Percentiles rank a stretch among this genome's conserved stretches.
These are phyloP conservation scores for Phasia obesa DNA, from an alignment of 2,888 invertebrate species.

Conservation along the genomic window DNA sequence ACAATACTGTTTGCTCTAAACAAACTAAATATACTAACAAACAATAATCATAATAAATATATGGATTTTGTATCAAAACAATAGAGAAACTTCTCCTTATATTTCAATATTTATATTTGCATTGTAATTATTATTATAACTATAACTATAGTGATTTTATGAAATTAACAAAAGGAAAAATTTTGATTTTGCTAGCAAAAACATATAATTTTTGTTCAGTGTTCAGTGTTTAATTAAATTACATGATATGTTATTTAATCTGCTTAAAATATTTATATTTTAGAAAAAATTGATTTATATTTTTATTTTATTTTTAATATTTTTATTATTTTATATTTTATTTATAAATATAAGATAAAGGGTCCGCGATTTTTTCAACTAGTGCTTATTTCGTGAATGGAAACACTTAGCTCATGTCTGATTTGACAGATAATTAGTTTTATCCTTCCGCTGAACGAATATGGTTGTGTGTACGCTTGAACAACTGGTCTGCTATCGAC, in stretches of 20 bases:
- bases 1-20: conserved; percentile 44
- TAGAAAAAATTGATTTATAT: too few relatives aligned
- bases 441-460: too few relatives aligned
- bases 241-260: background rate
- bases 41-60: conserved; percentile 23
- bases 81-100: conserved; percentile 2
- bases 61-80: conserved; percentile 3
- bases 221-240: conserved; percentile 15
- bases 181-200: background rate
- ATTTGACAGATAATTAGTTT: too few relatives aligned
- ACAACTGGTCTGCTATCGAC: too few relatives aligned
- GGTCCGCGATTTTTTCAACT: too few relatives aligned
- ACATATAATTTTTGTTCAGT: background rate
- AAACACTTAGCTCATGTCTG: too few relatives aligned
- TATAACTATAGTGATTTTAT: conserved; percentile 9
- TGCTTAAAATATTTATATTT: too few relatives aligned
- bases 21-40: conserved; percentile 31
- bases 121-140: conserved; percentile 22
- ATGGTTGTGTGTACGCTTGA: too few relatives aligned
- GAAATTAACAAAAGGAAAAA: conserved; percentile 3
- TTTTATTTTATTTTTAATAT: too few relatives aligned
- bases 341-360: too few relatives aligned
- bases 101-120: conserved; percentile 4
- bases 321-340: too few relatives aligned
- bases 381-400: too few relatives aligned